A percentile compares a stretch with the other conserved stretches of the same genome.
These are phyloP conservation scores for Anolis sagrei DNA, from an alignment of 2,113 vertebrate genomes.

Conservation along the genomic window DNA sequence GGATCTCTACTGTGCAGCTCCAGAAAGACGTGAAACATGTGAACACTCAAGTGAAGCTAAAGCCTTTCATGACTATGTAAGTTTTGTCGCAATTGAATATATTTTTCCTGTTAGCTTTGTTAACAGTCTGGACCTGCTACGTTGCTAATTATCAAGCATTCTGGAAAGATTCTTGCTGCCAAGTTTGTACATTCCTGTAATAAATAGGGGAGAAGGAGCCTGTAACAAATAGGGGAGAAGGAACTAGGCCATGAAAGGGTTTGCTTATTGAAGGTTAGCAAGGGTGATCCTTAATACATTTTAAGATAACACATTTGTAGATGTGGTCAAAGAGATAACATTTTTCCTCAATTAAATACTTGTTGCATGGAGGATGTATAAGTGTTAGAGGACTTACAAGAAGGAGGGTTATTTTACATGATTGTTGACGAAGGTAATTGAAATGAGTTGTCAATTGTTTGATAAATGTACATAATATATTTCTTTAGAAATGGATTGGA, in stretches of 20 bases:
- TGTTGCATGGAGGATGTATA: background rate
- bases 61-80: conserved; percentile 91
- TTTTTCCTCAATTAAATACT: background rate
- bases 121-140: background rate
- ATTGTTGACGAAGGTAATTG: background rate
- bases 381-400: background rate
- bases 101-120: background rate
- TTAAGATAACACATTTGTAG: background rate
- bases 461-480: background rate
- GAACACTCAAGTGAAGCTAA: conserved; percentile 91
- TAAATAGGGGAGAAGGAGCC: background rate
- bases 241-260: background rate
- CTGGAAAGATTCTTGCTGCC: background rate
- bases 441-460: background rate
- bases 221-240: background rate
- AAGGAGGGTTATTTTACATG: background rate
- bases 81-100: conserved; percentile 55
- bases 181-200: background rate
- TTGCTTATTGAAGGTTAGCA: conserved; percentile 14
- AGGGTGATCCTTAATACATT: conserved; percentile 6
- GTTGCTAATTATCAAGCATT: background rate
- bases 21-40: conserved; percentile 89
- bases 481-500: background rate
- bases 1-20: conserved; percentile 91
- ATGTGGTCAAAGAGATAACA: conserved; percentile 1